Conservation (phyloP, 2,797 vertebrate genomes). For the Naso thynnoides region DNA sequence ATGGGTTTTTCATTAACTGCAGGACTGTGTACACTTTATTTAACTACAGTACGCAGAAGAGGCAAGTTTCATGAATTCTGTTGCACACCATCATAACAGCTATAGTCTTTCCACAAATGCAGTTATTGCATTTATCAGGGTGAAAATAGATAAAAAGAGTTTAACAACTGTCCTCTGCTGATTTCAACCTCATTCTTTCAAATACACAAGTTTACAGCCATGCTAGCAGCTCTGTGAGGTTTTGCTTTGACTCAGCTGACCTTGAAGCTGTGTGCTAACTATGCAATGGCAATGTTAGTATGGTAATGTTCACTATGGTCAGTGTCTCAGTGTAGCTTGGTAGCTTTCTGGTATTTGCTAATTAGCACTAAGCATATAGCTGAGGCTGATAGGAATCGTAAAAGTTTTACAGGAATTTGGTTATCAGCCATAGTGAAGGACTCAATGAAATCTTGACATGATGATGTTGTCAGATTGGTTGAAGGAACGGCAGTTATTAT, state of each 20-base stretch:
- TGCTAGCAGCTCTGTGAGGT: no score
- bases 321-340: not conserved
- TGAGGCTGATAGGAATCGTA: not conserved
- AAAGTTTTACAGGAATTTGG: not conserved
- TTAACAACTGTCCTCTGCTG: not conserved
- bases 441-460: not conserved
- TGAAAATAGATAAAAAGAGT: not conserved
- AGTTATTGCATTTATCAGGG: not conserved
- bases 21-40: slow-evolving; percentile 44
- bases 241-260: no score
- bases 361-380: not conserved
- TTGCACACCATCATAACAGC: not conserved
- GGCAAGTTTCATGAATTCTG: slow-evolving; percentile 26
- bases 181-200: no score
- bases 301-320: not conserved
- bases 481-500: not conserved
- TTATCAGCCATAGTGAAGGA: no score
- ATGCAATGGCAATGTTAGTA: not conserved
- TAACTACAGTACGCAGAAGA: slow-evolving; percentile 27
- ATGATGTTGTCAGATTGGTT: not conserved
- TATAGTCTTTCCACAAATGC: not conserved
- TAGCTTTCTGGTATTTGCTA: not conserved
- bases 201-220: no score
- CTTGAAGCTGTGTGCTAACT: no score
- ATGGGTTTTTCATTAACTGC: slow-evolving; percentile 80